Percentiles rank a stretch among this genome's conserved stretches.
These are phyloP conservation scores for Elaphurus davidianus DNA, from an alignment of 2,113 vertebrate genomes.

Conservation along the genomic window DNA sequence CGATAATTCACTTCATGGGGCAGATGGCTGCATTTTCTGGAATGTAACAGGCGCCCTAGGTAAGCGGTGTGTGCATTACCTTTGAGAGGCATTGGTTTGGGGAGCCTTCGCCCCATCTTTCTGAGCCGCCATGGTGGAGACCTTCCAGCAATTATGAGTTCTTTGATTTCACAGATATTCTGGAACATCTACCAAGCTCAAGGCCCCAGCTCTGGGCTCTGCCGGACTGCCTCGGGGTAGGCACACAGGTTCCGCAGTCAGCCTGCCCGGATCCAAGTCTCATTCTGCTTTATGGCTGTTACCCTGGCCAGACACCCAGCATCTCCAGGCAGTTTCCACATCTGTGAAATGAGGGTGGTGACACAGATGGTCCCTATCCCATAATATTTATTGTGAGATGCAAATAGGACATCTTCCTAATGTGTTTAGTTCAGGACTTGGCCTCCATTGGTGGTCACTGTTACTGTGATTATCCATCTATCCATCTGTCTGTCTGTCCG, in stretches of 20 bases:
- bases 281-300: background rate
- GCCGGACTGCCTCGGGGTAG: fast-evolving
- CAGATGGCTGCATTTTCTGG: background rate
- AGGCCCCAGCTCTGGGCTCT: background rate
- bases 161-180: background rate
- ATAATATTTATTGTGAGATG: fast-evolving
- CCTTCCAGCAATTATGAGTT: fast-evolving
- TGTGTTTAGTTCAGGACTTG: background rate
- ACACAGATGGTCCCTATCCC: background rate
- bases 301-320: background rate
- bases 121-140: background rate
- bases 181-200: fast-evolving
- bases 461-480: background rate
- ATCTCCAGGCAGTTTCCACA: background rate
- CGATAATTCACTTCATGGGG: fast-evolving
- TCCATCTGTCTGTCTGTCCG: background rate
- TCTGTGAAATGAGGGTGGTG: background rate
- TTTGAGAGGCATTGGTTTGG: background rate
- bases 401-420: background rate
- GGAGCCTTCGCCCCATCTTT: background rate
- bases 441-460: background rate
- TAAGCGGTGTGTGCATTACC: fast-evolving
- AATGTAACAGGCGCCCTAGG: background rate
- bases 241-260: background rate
- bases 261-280: too few species aligned